Evolutionary conservation across 2,113 vertebrate species (phyloP).

Genomic region (Pollachius pollachius): DNA sequence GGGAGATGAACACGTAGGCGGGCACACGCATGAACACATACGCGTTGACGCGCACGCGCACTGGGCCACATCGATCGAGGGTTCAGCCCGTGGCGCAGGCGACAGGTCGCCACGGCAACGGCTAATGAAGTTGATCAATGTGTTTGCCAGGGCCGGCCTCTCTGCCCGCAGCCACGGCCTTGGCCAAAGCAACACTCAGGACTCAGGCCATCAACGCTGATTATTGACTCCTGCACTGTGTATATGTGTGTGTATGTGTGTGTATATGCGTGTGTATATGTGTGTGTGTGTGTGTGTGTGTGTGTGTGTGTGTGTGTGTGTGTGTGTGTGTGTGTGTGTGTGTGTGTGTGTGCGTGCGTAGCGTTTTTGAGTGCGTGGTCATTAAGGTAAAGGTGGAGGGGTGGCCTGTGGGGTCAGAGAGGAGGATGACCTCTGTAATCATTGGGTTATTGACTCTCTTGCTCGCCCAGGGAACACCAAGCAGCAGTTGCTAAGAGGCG

Average conservation of each 20-base stretch:
- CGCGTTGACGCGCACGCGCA: neutral
- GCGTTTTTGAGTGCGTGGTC: neutral
- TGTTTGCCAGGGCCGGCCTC: neutral
- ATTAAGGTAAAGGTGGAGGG: neutral
- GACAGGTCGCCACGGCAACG: conserved; percentile 29
- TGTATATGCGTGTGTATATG: conserved; percentile 6
- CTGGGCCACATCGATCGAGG: neutral
- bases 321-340: conserved; percentile 4
- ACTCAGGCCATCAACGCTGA: conserved; percentile 10
- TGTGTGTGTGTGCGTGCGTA: conserved; percentile 3
- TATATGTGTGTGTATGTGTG: conserved; percentile 5
- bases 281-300: conserved; percentile 8
- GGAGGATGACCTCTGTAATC: conserved; percentile 34
- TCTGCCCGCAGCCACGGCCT: conserved; percentile 17
- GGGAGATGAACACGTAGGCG: neutral
- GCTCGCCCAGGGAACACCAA: no score
- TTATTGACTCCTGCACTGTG: neutral
- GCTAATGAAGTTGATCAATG: conserved; percentile 50
- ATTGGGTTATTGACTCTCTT: conserved; percentile 18
- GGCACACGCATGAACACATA: neutral
- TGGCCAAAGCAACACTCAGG: conserved; percentile 25
- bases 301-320: conserved; percentile 8
- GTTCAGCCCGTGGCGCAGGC: neutral
- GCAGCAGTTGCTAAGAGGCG: no score
- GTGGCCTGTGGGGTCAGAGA: neutral